Evolutionary conservation across 2,797 vertebrate genomes (phyloP).

Genomic region (Mastacembelus armatus): DNA sequence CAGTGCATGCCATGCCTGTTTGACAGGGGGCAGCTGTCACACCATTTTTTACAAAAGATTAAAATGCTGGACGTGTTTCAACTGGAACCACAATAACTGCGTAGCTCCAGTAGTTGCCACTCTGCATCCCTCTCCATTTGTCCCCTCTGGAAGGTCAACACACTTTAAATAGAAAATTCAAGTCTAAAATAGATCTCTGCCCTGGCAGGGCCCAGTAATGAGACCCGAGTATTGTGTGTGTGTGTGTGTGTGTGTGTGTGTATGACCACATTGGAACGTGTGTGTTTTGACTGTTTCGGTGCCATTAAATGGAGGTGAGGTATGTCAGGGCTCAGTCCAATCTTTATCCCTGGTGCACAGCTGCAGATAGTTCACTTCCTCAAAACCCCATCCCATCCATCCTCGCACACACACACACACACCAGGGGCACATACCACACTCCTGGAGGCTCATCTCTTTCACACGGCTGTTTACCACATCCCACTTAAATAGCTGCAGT

Average conservation of each 20-base stretch:
- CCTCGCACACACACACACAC: constrained; percentile 33
- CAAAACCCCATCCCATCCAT: constrained; percentile 24
- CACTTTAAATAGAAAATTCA: constrained; percentile 57
- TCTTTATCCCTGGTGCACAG: constrained; percentile 66
- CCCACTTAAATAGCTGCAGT: constrained; percentile 57
- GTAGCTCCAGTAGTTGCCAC: constrained; percentile 40
- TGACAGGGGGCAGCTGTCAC: constrained; percentile 70
- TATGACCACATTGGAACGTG: constrained; percentile 30
- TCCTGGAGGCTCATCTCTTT: constrained; percentile 32
- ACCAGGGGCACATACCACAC: constrained; percentile 35
- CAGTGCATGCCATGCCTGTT: constrained; percentile 45
- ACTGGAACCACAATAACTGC: constrained; percentile 60
- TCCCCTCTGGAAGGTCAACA: constrained; percentile 49
- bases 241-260: too few species aligned
- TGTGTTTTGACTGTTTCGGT: constrained; percentile 18
- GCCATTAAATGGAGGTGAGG: background rate
- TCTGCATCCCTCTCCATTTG: constrained; percentile 36
- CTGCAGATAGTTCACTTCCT: constrained; percentile 55
- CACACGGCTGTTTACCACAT: constrained; percentile 50
- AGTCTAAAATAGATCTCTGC: constrained; percentile 42
- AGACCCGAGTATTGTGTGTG: constrained; percentile 14
- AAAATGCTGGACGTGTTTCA: constrained; percentile 54
- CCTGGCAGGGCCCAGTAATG: constrained; percentile 2
- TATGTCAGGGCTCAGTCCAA: constrained; percentile 14
- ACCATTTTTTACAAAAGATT: constrained; percentile 67